Percentiles rank a stretch among this genome's conserved stretches.
Evolutionary conservation across 2,113 vertebrate genomes (phyloP).

Genomic region (Myotis lucifugus): DNA sequence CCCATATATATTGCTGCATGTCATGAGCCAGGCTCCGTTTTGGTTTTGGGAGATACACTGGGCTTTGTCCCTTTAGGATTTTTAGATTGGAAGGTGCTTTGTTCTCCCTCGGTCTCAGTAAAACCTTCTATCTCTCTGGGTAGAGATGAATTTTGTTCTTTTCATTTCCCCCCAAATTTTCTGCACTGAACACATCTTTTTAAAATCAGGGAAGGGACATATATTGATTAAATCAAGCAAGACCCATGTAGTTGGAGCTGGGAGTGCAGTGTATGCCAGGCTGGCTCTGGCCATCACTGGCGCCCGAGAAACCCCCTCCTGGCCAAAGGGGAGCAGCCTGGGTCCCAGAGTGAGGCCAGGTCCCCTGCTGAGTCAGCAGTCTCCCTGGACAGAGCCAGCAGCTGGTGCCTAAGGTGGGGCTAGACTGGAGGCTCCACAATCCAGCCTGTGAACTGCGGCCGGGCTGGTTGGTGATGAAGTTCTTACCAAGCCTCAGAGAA

Average conservation of each 20-base stretch:
- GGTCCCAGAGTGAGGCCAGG: not conserved
- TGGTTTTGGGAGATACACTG: not conserved
- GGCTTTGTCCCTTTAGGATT: not conserved
- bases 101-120: not conserved
- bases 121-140: not conserved
- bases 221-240: not conserved
- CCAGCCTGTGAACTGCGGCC: not conserved
- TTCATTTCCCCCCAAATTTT: not conserved
- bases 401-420: not conserved
- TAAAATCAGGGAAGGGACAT: not conserved
- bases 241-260: not conserved
- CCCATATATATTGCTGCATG: not conserved
- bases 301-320: not conserved
- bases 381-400: not conserved
- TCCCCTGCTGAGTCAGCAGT: not conserved
- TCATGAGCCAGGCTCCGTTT: not conserved
- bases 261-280: too few species aligned
- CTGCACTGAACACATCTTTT: not conserved
- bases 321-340: not conserved
- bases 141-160: not conserved
- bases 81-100: not conserved
- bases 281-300: not conserved
- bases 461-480: not conserved
- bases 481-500: not conserved
- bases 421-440: not conserved